phyloP scores from a whole-genome alignment of 2,797 vertebrate genomes.

The Danio kyathit region DNA sequence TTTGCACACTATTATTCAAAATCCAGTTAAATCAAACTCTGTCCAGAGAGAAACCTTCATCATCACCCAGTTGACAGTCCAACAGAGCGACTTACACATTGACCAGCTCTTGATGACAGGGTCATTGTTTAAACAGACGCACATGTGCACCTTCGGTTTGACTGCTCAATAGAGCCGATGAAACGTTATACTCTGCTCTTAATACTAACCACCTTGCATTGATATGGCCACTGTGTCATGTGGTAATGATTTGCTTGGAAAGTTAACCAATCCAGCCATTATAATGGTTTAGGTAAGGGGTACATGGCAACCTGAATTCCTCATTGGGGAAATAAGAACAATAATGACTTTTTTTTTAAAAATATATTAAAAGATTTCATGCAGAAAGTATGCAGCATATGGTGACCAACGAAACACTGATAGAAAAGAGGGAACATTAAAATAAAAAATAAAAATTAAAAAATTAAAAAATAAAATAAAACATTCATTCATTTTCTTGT shows the following conservation, averaged over 20 bases:
- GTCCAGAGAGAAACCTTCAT: neutral
- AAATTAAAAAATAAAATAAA: too few species aligned
- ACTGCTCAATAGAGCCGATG: slow-evolving; percentile 13
- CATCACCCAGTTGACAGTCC: neutral
- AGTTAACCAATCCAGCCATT: slow-evolving; percentile 17
- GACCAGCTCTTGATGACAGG: slow-evolving; percentile 16
- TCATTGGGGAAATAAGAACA: neutral
- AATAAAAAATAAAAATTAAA: too few species aligned
- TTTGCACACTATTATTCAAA: neutral
- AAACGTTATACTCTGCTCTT: slow-evolving; percentile 26
- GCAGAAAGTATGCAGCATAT: slow-evolving; percentile 45
- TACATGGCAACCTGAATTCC: slow-evolving; percentile 37
- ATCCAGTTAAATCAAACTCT: neutral
- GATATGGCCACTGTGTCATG: slow-evolving; percentile 50
- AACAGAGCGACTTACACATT: slow-evolving; percentile 19
- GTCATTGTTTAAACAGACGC: slow-evolving; percentile 68
- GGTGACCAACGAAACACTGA: slow-evolving; percentile 20
- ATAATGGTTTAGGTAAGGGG: slow-evolving; percentile 42
- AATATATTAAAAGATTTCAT: slow-evolving; percentile 30
- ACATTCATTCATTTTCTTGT: too few species aligned
- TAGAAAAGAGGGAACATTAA: neutral
- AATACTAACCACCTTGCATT: slow-evolving; percentile 9
- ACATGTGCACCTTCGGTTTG: slow-evolving; percentile 39
- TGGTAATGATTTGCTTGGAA: slow-evolving; percentile 57
- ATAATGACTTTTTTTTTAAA: slow-evolving; percentile 31